Conservation (phyloP, 1,140 invertebrate species). For the Oryzaephilus surinamensis region DNA sequence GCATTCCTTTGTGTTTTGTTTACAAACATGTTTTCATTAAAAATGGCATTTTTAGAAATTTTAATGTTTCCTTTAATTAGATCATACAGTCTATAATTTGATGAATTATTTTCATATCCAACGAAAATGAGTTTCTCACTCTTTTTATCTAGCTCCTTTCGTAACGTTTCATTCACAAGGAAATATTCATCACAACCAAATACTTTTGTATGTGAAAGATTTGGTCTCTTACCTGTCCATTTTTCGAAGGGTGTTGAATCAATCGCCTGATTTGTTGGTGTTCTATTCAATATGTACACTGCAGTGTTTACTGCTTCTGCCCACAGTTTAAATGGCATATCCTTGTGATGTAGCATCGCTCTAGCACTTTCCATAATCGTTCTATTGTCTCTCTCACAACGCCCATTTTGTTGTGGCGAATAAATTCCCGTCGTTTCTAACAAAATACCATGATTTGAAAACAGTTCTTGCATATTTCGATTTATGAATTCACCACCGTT, state of each 20-base stretch:
- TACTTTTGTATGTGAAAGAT: conserved; percentile 8
- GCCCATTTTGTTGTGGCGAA: conserved; percentile 35
- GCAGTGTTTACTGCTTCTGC: conserved; percentile 6
- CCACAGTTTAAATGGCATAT: conserved; percentile 14
- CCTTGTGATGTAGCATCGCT: conserved; percentile 26
- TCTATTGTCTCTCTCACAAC: conserved; percentile 35
- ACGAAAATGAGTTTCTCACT: conserved; percentile 15
- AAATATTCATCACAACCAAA: conserved; percentile 5
- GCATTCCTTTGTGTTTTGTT: no score
- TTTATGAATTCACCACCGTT: conserved; percentile 24
- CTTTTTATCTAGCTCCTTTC: conserved; percentile 23
- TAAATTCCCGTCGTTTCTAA: conserved; percentile 28
- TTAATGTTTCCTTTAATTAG: conserved; percentile 15
- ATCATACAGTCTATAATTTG: conserved; percentile 22
- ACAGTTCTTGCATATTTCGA: conserved; percentile 15
- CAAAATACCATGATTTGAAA: conserved; percentile 18
- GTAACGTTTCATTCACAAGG: conserved; percentile 21
- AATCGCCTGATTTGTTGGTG: background rate
- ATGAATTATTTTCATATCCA: conserved; percentile 19
- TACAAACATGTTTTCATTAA: conserved; percentile 10
- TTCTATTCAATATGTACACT: conserved; percentile 5
- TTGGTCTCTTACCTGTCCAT: background rate
- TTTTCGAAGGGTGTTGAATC: no score
- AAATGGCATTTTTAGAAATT: conserved; percentile 21
- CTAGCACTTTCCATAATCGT: conserved; percentile 33